Base-by-base conservation (phyloP, 2,888 invertebrate species). In the Bhutanitis thaidina region DNA sequence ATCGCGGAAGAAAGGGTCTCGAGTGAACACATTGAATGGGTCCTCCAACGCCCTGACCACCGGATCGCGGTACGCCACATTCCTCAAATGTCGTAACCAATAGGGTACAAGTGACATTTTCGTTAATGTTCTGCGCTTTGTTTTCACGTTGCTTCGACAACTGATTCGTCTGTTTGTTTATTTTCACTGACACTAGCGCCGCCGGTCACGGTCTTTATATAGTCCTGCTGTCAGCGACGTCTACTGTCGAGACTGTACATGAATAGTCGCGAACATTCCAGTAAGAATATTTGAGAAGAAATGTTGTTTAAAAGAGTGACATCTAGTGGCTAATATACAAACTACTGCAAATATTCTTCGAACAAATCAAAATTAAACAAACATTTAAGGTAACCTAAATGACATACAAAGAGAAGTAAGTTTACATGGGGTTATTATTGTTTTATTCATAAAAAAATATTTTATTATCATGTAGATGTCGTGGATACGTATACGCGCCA, bases 41-140 rank as follows among this genome's bases (percentile, higher is more conserved):
- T 89, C 88, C 53, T 86, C 82, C 3, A 86, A 57, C 8, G 65
- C 70, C 53, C 80, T 74, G 3, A 61, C 34, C 15, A 88, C 43
- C 1, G 86, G 87, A 16, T 86, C 87, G 38, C 82, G 74, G 46
- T 70, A 62, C 32, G 77, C 72, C 59, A 80, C 41, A 58, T 83
- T 86, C 58, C 84, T 71, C 56, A 88, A 53, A 71, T 89, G 87
- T 29, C 88, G 80, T 56, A 82, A 60, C 88, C 88, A 88, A 59
- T 83, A 87, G 57, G 88, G 88, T 55, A 77, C 60, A 9, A 88
- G 68, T 55, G 87, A 86, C 88, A 89, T 89, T 72, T 77, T 74
- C 27, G 47, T 48, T 44, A 27, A 32, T 53, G 47, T 56, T 58
- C 53, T 36, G 51, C n/a, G n/a, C 30, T 9, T 30, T 20, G 20